A percentile compares a stretch with the other conserved stretches of the same genome.
Evolutionary conservation across 2,113 vertebrate species (phyloP).

Genomic region (Caranx ignobilis): DNA sequence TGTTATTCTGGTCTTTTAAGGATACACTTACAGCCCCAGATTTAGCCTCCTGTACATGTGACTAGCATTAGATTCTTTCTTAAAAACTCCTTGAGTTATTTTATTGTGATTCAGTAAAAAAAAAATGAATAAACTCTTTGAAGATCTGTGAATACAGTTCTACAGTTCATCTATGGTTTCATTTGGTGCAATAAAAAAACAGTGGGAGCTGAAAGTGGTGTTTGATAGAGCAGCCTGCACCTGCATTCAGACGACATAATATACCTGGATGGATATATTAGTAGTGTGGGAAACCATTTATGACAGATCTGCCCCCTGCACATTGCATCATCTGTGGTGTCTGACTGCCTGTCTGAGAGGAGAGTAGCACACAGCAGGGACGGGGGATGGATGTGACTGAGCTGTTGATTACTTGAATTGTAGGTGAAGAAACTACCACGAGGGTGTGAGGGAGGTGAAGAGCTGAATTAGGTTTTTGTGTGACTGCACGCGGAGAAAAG

Average conservation of each 20-base stretch:
- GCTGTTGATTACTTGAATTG: conserved; percentile 52
- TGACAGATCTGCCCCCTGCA: conserved; percentile 38
- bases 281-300: neutral
- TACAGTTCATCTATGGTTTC: neutral
- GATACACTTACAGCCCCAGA: conserved; percentile 31
- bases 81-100: neutral
- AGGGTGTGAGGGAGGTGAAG: conserved; percentile 34
- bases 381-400: conserved; percentile 6
- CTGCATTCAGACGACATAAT: conserved; percentile 21
- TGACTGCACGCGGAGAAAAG: conserved; percentile 10
- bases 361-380: conserved; percentile 5
- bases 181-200: conserved; percentile 6
- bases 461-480: conserved; percentile 40
- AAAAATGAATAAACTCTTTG: conserved; percentile 1
- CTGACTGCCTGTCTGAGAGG: conserved; percentile 40
- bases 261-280: conserved; percentile 9
- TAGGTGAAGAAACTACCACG: conserved; percentile 63
- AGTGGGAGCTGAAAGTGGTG: neutral
- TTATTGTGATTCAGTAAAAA: neutral
- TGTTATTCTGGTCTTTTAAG: conserved; percentile 22
- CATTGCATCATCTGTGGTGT: conserved; percentile 40
- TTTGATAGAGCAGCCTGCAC: neutral
- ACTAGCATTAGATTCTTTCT: neutral
- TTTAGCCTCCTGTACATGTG: conserved; percentile 20
- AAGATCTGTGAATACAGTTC: neutral